Base-by-base conservation (phyloP, 2,797 vertebrate species). In the Mus caroli region DNA sequence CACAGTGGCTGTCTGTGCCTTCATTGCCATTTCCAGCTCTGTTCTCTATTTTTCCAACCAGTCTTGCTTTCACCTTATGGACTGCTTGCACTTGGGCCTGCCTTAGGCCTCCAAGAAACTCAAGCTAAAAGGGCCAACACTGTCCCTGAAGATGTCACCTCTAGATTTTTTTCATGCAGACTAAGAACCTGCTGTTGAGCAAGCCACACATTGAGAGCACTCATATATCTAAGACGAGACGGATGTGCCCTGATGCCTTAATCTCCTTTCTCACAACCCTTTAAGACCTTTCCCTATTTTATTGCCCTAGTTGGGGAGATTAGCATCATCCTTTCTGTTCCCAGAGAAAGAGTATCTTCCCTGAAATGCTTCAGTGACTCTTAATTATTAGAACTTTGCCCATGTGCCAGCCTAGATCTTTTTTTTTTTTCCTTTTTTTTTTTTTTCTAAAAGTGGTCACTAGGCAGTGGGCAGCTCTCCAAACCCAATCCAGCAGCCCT, bases 301-400 rank as follows among this genome's bases (percentile, higher is more conserved):
- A 92, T 69, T 77, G 84, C 54, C 69, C 67, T 82, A 82, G 94
- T 96, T 90, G 58, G 64, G 58, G 76, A 95, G 40, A 83, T 84
- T 92, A 79, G 87, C 84, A 91, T 84, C 37, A 43, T 58, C 19
- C 56, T 94, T 95, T 97, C 64, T 96, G 80, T 91, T 87, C 84
- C 73, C 77, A 94, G 78, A 67, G 24, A 84, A 88, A 92, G 71
- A 34, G 17, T 95, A 37, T 89, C 89, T 95, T 96, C 50, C 37
- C 52, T 94, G 89, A 80, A 88, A 64, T 75, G n/a, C 19, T 88
- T 82, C 52, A 31, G 58, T 73, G 19, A 73, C 46, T 85, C 60
- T 92, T 86, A 79, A 80, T 96, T 94, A 93, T 94, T 84, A 91
- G 86, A 96, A 71, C 75, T 94, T 90, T 26, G 20, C 46, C 75